A percentile compares a stretch with the other conserved stretches of the same genome.
These are phyloP conservation scores for Athalia cordata DNA, from an alignment of 2,888 invertebrate genomes.

Conservation along the genomic window DNA sequence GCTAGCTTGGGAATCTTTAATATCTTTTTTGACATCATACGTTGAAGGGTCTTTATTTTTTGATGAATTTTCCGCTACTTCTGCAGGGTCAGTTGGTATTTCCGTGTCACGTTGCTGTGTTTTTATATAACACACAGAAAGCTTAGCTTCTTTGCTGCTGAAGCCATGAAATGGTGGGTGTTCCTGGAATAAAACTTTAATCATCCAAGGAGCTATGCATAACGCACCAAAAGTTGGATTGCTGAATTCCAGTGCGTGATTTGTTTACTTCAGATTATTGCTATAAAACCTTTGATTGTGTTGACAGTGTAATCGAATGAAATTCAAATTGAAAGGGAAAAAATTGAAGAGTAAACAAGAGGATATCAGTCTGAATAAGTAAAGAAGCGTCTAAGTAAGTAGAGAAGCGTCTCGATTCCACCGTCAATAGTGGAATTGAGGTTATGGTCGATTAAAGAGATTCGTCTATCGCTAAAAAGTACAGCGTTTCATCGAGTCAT, in stretches of 20 bases:
- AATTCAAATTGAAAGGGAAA: not conserved
- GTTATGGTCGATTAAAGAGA: conserved; percentile 34
- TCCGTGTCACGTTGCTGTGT: conserved; percentile 62
- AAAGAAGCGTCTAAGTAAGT: conserved; percentile 28
- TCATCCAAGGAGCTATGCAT: not conserved
- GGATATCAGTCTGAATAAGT: not conserved
- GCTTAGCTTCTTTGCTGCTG: conserved; percentile 68
- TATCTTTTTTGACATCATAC: conserved; percentile 49
- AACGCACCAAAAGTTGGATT: too few relatives aligned
- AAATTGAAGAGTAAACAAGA: not conserved
- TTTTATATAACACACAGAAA: conserved; percentile 65
- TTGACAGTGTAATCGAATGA: too few relatives aligned
- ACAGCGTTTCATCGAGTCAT: conserved; percentile 28
- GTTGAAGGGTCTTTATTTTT: conserved; percentile 40
- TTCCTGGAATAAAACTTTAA: conserved; percentile 62
- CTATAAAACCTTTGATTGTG: too few relatives aligned
- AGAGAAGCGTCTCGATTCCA: conserved; percentile 17
- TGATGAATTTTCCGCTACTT: conserved; percentile 47
- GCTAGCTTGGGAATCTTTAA: conserved; percentile 51
- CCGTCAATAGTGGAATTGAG: conserved; percentile 30
- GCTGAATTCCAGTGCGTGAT: too few relatives aligned
- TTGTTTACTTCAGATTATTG: too few relatives aligned
- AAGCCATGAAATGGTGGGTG: conserved; percentile 72
- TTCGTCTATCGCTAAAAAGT: not conserved
- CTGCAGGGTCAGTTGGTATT: conserved; percentile 21